Evolutionary conservation across 2,888 invertebrate species (phyloP).

Genomic region (Trissoscelio sp.): DNA sequence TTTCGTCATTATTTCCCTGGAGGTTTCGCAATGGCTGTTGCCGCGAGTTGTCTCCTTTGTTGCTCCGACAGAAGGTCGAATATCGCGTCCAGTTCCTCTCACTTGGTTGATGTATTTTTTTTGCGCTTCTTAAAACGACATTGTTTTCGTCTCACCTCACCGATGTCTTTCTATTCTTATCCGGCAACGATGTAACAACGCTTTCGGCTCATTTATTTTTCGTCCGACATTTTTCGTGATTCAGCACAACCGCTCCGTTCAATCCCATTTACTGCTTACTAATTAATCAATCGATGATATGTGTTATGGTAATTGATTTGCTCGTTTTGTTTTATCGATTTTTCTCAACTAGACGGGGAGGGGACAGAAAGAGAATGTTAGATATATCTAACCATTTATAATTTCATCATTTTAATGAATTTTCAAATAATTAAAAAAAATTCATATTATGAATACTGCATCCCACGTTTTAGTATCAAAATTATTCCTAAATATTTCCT

Average conservation of each 20-base stretch:
- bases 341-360: too few species aligned
- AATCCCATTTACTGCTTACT: conserved; percentile 43
- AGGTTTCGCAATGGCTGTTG: conserved; percentile 74
- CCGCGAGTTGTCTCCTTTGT: conserved; percentile 68
- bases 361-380: too few species aligned
- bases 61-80: conserved; percentile 66
- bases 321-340: conserved; percentile 6
- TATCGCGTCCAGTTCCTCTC: conserved; percentile 62
- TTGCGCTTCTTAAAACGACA: conserved; percentile 65
- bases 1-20: conserved; percentile 74
- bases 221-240: conserved; percentile 58
- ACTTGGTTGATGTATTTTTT: conserved; percentile 52
- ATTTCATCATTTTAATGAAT: too few species aligned
- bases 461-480: too few species aligned
- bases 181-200: conserved; percentile 59
- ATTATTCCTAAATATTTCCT: too few species aligned
- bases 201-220: conserved; percentile 61
- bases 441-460: too few species aligned
- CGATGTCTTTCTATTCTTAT: conserved; percentile 64
- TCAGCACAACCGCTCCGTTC: conserved; percentile 55
- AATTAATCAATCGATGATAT: conserved; percentile 58
- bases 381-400: too few species aligned
- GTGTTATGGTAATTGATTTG: conserved; percentile 57
- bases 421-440: too few species aligned
- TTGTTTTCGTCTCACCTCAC: conserved; percentile 68